Base-by-base conservation (phyloP, 2,797 vertebrate species). In the Urocyon cinereoargenteus region DNA sequence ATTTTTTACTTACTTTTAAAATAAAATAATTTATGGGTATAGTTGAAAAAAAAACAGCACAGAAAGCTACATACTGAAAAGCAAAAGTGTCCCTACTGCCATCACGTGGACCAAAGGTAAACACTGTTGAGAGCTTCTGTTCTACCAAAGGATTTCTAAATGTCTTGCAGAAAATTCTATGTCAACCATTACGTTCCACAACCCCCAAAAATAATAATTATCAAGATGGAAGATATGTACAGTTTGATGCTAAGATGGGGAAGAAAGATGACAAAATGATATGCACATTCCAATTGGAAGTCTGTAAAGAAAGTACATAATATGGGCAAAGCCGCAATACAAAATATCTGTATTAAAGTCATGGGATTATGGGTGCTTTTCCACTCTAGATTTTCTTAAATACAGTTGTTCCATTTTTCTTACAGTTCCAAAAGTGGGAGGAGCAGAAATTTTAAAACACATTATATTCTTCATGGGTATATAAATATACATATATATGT, bases 381-480 rank as follows among this genome's bases (percentile, higher is more conserved):
- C 28, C 7, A 28, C n/a, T 61, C 13, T 51, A 95, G 75, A 90
- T 59, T 81, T 62, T 78, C 61, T 95, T 94, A 89, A 92, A 75
- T 86, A 22, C 28, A 21, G 51, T 28, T 61, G 4, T 51, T 62
- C 62, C 1, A n/a, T 72, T 55, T 75, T 96, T 57, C n/a, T 19
- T 89, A 40, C 1, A 96, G 26, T 95, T 93, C 82, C 68, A 93
- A 83, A 78, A 24, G 62, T 83, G 1, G 11, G 12, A 16, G 34
- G 7, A 77, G 5, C 21, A 91, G 79, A 96, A 83, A 92, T 49
- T 91, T 86, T 53, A 94, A 36, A 59, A 55, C 34, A 88, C 21
- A 68, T 73, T 72, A 45, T 85, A 68, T 55, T 73, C 34, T 73
- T 59, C 53, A 86, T 22, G 53, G 55, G 64, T 72, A 34, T 49